phyloP scores from a whole-genome alignment of 1,140 invertebrate genomes.

The Sarcophaga bullata region DNA sequence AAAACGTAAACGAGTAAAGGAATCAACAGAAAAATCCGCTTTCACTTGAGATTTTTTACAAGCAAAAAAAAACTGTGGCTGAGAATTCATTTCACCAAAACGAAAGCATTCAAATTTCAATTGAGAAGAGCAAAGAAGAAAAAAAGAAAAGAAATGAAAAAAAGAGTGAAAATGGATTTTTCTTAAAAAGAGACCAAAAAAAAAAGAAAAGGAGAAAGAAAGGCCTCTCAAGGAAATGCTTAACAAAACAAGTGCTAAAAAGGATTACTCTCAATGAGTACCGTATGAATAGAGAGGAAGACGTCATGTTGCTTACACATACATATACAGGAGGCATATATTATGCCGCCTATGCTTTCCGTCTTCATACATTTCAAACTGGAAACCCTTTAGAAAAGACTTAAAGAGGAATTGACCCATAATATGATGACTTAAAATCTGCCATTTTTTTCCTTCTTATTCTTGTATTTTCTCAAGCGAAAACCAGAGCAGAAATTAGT shows the following conservation, averaged over 20 bases:
- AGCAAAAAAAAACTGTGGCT: too few species aligned
- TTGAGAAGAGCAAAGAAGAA: too few species aligned
- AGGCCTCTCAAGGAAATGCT: neutral
- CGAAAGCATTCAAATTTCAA: too few species aligned
- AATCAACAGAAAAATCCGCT: too few species aligned
- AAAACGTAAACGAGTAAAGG: too few species aligned
- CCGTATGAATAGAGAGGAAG: neutral
- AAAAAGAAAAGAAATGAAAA: too few species aligned
- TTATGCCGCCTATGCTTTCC: neutral
- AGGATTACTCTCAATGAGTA: slow-evolving; percentile 5
- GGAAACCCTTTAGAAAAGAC: neutral
- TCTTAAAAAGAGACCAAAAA: neutral
- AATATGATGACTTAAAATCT: slow-evolving; percentile 10
- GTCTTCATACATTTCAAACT: neutral
- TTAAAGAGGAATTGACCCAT: slow-evolving; percentile 10
- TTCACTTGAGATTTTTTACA: too few species aligned
- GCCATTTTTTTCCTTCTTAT: neutral
- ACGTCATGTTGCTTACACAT: neutral
- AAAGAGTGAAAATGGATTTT: too few species aligned
- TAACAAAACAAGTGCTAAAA: neutral
- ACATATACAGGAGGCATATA: neutral
- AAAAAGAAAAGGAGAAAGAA: neutral
- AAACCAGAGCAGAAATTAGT: too few species aligned
- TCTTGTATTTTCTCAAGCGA: neutral
- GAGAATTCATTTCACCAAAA: too few species aligned